These are phyloP conservation scores for Salmo trutta DNA, from an alignment of 2,797 vertebrate genomes.

Conservation along the genomic window DNA sequence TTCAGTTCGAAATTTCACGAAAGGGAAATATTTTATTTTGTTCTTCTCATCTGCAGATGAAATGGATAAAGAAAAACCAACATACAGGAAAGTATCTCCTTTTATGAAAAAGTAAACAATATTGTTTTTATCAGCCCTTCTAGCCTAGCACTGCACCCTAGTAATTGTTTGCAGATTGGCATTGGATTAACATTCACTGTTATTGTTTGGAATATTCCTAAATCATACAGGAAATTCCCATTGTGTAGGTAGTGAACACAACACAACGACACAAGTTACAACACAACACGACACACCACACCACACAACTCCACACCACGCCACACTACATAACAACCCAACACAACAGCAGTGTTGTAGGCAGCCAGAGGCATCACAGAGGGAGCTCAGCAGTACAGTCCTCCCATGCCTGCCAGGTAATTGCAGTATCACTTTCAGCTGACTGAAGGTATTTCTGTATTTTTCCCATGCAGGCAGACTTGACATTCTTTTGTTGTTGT, in stretches of 20 bases:
- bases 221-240: slow-evolving; percentile 11
- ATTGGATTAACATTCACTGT: neutral
- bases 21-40: slow-evolving; percentile 10
- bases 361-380: neutral
- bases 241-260: neutral
- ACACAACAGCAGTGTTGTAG: neutral
- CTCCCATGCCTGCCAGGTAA: slow-evolving; percentile 49
- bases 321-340: no score
- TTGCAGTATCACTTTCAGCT: slow-evolving; percentile 64
- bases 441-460: neutral
- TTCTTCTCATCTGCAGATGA: slow-evolving; percentile 35
- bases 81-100: neutral
- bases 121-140: neutral
- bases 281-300: no score
- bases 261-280: no score
- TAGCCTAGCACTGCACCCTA: neutral
- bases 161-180: neutral
- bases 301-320: no score
- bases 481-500: neutral
- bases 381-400: slow-evolving; percentile 1
- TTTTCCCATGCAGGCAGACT: neutral
- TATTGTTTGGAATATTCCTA: slow-evolving; percentile 4
- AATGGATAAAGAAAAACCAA: slow-evolving; percentile 20
- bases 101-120: slow-evolving; percentile 2
- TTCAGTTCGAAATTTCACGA: neutral